phyloP scores from a whole-genome alignment of 2,113 vertebrate species.

The Rhinogobius similis region DNA sequence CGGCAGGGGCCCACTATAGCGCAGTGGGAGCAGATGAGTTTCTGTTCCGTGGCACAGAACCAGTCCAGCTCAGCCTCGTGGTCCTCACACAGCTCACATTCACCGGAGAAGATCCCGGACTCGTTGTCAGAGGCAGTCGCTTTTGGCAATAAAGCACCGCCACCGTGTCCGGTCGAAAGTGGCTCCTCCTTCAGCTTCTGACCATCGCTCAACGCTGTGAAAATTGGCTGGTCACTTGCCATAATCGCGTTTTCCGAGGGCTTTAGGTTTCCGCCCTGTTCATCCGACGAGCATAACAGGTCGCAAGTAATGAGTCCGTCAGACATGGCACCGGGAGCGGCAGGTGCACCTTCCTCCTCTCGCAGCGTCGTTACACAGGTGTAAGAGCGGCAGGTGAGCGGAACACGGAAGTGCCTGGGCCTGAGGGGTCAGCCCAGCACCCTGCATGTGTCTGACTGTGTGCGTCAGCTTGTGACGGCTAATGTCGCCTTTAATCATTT shows the following conservation, averaged over 20 bases:
- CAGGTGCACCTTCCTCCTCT: constrained; percentile 56
- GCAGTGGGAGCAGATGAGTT: constrained; percentile 80
- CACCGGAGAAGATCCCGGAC: constrained; percentile 57
- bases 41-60: constrained; percentile 82
- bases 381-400: constrained; percentile 60
- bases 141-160: not conserved
- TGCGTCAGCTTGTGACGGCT: constrained; percentile 21
- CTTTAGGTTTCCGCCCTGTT: constrained; percentile 10
- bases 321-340: constrained; percentile 59
- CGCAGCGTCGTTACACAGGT: constrained; percentile 68
- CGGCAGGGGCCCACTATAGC: constrained; percentile 73
- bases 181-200: constrained; percentile 12
- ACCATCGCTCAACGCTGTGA: constrained; percentile 35
- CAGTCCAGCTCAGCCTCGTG: constrained; percentile 76
- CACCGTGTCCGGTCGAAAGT: not conserved
- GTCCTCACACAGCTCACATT: constrained; percentile 64
- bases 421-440: constrained; percentile 53
- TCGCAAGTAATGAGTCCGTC: constrained; percentile 55
- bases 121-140: constrained; percentile 46
- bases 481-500: not conserved
- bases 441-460: constrained; percentile 28
- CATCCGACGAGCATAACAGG: constrained; percentile 48
- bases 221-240: constrained; percentile 50
- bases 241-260: not conserved
- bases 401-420: constrained; percentile 73